Conservation (phyloP, 2,797 vertebrate species). For the Siniperca undulata region DNA sequence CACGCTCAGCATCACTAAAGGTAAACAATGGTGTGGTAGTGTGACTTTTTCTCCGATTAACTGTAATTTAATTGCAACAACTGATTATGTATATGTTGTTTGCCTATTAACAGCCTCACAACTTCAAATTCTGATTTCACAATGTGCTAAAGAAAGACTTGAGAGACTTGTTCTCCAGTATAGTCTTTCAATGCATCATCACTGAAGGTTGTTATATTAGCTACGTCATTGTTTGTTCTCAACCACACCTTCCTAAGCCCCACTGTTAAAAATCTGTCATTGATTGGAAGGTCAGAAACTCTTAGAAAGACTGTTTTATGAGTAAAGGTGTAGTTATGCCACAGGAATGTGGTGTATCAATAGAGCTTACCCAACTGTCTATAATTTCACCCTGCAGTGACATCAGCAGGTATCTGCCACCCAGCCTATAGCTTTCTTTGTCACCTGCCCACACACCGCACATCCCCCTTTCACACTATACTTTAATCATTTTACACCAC, state of each 20-base stretch:
- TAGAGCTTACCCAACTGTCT: slow-evolving; percentile 1
- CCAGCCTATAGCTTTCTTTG: background rate
- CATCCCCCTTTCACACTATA: background rate
- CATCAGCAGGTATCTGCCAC: slow-evolving; percentile 26
- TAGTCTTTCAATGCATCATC: slow-evolving; percentile 22
- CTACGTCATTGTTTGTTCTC: slow-evolving; percentile 1
- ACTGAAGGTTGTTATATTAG: slow-evolving; percentile 19
- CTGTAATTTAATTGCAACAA: background rate
- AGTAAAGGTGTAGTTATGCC: slow-evolving; percentile 33
- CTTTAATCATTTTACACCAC: background rate
- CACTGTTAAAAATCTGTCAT: background rate
- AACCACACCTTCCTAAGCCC: slow-evolving; percentile 32
- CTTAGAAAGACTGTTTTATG: slow-evolving; percentile 14
- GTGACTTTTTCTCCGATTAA: background rate
- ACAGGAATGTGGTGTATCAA: slow-evolving; percentile 62
- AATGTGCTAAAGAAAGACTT: background rate
- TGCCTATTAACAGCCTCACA: background rate
- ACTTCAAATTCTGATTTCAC: background rate
- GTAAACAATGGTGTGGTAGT: slow-evolving; percentile 72
- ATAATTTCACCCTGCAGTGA: slow-evolving; percentile 20
- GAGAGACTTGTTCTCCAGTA: background rate
- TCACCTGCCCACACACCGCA: slow-evolving; percentile 1
- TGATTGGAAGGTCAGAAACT: slow-evolving; percentile 41
- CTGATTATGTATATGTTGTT: background rate
- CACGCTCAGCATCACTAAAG: slow-evolving; percentile 99